A percentile compares a stretch with the other conserved stretches of the same genome.
These are phyloP conservation scores for Ptyas mucosa DNA, from an alignment of 2,113 vertebrate species.

Conservation along the genomic window DNA sequence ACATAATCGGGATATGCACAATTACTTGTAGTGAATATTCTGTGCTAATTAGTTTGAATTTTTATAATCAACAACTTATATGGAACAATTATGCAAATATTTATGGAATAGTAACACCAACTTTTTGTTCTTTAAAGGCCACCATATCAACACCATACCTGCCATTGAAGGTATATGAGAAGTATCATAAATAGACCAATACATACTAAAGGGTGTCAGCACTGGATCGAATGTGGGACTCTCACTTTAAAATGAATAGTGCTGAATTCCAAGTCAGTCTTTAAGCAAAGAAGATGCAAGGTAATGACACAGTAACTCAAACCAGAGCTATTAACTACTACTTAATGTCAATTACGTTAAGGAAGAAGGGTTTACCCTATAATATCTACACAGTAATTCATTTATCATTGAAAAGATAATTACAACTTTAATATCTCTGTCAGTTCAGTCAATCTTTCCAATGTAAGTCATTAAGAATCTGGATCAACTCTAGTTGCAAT, in stretches of 20 bases:
- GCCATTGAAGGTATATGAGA: not conserved
- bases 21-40: not conserved
- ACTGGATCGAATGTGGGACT: too few species aligned
- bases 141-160: not conserved
- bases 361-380: not conserved
- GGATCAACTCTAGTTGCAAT: conserved; percentile 5
- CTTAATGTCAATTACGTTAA: not conserved
- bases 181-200: not conserved
- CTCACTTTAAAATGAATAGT: not conserved
- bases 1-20: not conserved
- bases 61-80: not conserved
- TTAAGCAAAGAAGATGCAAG: not conserved
- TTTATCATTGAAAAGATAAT: not conserved
- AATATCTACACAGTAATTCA: not conserved
- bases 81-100: not conserved
- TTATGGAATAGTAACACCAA: rapidly evolving
- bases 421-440: not conserved
- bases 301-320: not conserved
- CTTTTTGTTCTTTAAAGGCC: not conserved
- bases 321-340: not conserved
- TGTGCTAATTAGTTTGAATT: not conserved
- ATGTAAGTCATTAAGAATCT: not conserved
- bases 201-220: not conserved
- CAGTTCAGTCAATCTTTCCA: not conserved
- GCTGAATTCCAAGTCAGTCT: not conserved